A percentile compares a stretch with the other conserved stretches of the same genome.
Conservation (phyloP, 1,140 invertebrate species). For the Neodiprion virginianus region DNA sequence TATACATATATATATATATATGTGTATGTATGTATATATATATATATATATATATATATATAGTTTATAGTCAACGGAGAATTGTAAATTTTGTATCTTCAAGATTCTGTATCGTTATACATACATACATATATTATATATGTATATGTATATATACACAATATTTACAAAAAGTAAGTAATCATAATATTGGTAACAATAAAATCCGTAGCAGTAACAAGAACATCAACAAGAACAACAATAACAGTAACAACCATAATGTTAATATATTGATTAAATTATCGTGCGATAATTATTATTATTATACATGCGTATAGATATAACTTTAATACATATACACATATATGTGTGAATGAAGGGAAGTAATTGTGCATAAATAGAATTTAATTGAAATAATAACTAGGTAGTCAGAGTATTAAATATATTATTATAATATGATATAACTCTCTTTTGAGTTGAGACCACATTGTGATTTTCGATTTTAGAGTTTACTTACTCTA, state of each 20-base stretch:
- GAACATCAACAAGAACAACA: neutral
- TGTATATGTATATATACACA: slow-evolving; percentile 8
- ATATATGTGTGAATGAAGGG: neutral
- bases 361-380: slow-evolving; percentile 52
- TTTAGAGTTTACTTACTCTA: slow-evolving; percentile 36
- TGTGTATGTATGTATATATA: slow-evolving; percentile 40
- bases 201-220: neutral
- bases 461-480: slow-evolving; percentile 48
- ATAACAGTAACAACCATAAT: slow-evolving; percentile 6
- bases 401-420: slow-evolving; percentile 48
- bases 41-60: slow-evolving; percentile 27
- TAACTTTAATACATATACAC: slow-evolving; percentile 17
- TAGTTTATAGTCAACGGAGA: slow-evolving; percentile 18
- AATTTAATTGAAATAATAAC: slow-evolving; percentile 42
- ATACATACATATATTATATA: slow-evolving; percentile 42
- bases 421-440: slow-evolving; percentile 23
- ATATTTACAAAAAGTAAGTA: slow-evolving; percentile 12
- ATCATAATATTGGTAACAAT: neutral
- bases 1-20: slow-evolving; percentile 25
- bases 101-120: slow-evolving; percentile 51
- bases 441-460: slow-evolving; percentile 34
- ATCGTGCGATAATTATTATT: slow-evolving; percentile 30
- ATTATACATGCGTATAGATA: slow-evolving; percentile 26
- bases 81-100: slow-evolving; percentile 59
- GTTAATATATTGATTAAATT: slow-evolving; percentile 15